Conservation (phyloP, 2,797 vertebrate genomes). For the Taenioides sp. region DNA sequence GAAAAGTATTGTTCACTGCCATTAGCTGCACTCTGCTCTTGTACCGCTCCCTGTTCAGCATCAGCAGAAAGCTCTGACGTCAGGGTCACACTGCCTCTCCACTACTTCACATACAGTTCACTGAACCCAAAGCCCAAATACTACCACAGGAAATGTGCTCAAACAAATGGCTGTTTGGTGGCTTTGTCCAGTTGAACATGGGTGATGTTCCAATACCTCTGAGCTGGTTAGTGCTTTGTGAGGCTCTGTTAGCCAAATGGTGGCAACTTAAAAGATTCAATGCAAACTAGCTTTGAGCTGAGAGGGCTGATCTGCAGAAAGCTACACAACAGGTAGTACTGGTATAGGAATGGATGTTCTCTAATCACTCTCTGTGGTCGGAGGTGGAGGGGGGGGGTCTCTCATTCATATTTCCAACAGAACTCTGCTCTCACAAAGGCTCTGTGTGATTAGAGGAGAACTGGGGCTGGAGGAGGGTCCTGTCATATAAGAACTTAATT, state of each 20-base stretch:
- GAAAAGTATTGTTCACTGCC: slow-evolving; percentile 40
- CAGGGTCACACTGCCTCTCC: slow-evolving; percentile 23
- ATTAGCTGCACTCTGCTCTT: slow-evolving; percentile 17
- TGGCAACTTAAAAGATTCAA: slow-evolving; percentile 14
- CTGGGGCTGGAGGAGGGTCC: not conserved
- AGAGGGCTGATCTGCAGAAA: slow-evolving; percentile 6
- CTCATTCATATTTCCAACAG: slow-evolving; percentile 17
- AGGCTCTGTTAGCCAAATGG: slow-evolving; percentile 6
- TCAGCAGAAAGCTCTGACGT: not conserved
- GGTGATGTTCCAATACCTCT: slow-evolving; percentile 18
- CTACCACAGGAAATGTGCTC: not conserved
- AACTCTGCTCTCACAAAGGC: slow-evolving; percentile 6
- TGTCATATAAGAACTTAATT: not conserved
- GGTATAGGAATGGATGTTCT: not conserved
- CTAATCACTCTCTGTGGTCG: not conserved
- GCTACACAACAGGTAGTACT: slow-evolving; percentile 2
- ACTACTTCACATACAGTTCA: slow-evolving; percentile 13
- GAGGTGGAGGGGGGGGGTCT: slow-evolving; percentile 52
- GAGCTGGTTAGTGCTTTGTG: slow-evolving; percentile 14
- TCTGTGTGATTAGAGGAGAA: slow-evolving; percentile 17
- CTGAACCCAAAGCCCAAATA: not conserved
- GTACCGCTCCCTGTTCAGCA: not conserved
- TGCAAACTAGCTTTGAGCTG: slow-evolving; percentile 21
- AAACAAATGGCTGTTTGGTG: not conserved
- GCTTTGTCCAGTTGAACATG: not conserved